These are phyloP conservation scores for Oncopodura yosiiana DNA, from an alignment of 1,140 invertebrate genomes.

Conservation along the genomic window DNA sequence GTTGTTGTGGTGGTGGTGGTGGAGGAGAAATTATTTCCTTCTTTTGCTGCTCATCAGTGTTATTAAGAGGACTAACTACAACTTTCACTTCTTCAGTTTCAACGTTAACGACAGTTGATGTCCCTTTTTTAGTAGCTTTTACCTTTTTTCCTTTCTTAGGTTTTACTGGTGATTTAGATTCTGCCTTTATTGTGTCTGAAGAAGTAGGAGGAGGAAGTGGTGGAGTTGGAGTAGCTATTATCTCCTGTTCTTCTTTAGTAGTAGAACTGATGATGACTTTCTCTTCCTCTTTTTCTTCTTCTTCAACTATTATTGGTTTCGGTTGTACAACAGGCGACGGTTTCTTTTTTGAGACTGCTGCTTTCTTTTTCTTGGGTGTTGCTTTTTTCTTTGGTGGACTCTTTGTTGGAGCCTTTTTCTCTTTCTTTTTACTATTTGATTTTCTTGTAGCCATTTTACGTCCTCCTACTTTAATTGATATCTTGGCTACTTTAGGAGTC, in stretches of 20 bases:
- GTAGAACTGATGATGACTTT: neutral
- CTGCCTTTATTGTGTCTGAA: too few relatives aligned
- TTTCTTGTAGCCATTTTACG: too few relatives aligned
- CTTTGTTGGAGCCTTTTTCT: neutral
- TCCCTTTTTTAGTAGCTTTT: too few relatives aligned
- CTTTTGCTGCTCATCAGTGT: too few relatives aligned
- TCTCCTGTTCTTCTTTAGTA: neutral
- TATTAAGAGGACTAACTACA: too few relatives aligned
- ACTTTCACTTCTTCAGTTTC: too few relatives aligned
- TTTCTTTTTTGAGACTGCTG: neutral
- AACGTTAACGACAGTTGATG: too few relatives aligned
- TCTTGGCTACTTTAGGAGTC: too few relatives aligned
- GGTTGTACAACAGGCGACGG: neutral
- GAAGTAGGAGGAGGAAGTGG: too few relatives aligned
- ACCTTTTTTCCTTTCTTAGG: too few relatives aligned
- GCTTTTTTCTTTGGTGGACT: conserved; percentile 1
- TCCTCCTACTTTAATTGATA: too few relatives aligned
- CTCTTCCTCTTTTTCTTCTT: neutral
- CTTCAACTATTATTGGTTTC: neutral
- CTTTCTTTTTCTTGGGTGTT: neutral
- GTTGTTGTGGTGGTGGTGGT: neutral
- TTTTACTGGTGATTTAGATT: too few relatives aligned
- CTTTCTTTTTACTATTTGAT: neutral
- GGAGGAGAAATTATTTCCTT: neutral
- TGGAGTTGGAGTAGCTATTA: neutral